These are phyloP conservation scores for Hexactinellida sp. DNA, from an alignment of 37 sponge, comb jelly and placozoan genomes.

Conservation along the genomic window DNA sequence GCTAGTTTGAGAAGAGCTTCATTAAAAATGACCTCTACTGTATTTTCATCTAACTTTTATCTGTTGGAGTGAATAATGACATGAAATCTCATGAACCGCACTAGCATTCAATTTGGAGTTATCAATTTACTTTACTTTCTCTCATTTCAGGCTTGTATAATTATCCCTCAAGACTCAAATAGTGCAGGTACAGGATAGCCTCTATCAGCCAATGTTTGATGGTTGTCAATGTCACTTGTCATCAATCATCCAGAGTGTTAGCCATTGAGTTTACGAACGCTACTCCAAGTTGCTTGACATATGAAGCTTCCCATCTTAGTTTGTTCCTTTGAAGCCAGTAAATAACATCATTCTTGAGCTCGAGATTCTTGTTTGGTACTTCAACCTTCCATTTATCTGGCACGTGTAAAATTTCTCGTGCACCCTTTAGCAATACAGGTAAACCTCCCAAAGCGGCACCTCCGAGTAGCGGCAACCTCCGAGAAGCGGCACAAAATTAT, in stretches of 20 bases:
- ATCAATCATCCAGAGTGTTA: too few species aligned
- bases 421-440: conserved; percentile 18
- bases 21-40: conserved; percentile 15
- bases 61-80: conserved; percentile 24
- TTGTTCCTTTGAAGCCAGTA: conserved; percentile 24
- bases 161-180: conserved; percentile 31
- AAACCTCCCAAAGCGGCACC: too few species aligned
- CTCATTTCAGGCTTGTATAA: conserved; percentile 25
- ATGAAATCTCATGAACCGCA: conserved; percentile 3
- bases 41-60: conserved; percentile 26
- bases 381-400: conserved; percentile 26
- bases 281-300: conserved; percentile 22
- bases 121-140: conserved; percentile 17
- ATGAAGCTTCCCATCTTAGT: conserved; percentile 23
- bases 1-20: conserved; percentile 28
- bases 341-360: conserved; percentile 35
- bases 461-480: too few species aligned
- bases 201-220: conserved; percentile 24
- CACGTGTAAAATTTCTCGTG: conserved; percentile 15
- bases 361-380: conserved; percentile 25
- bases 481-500: too few species aligned
- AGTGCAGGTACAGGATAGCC: conserved; percentile 19
- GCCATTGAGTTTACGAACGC: conserved; percentile 26
- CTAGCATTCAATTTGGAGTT: conserved; percentile 16
- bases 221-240: too few species aligned